These are phyloP conservation scores for Tamias sibiricus DNA, from an alignment of 2,113 vertebrate species.

Conservation along the genomic window DNA sequence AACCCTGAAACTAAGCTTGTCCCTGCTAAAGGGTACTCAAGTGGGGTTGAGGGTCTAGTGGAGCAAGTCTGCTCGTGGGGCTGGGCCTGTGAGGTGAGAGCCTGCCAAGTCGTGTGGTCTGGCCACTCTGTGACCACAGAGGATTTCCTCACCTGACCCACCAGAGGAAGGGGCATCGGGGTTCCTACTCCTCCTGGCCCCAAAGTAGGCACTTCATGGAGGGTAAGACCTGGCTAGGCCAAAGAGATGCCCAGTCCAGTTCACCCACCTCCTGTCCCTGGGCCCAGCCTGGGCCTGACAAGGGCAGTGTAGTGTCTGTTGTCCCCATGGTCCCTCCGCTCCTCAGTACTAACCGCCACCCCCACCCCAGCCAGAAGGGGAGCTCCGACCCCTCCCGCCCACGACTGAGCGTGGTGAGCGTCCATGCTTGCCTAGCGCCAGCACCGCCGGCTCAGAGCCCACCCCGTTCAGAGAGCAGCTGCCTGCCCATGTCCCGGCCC, in stretches of 20 bases:
- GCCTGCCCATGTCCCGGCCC: not conserved
- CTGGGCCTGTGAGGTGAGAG: not conserved
- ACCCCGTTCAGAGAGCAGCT: conserved; percentile 70
- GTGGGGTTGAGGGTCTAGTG: no score
- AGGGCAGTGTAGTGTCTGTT: not conserved
- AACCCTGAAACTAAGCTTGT: not conserved
- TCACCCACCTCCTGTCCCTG: not conserved
- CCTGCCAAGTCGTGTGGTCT: not conserved
- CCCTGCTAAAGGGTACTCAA: not conserved
- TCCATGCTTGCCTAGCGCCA: not conserved
- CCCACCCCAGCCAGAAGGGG: not conserved
- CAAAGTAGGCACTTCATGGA: not conserved
- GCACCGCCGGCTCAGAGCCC: not conserved
- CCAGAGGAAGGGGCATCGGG: not conserved
- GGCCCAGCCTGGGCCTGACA: not conserved
- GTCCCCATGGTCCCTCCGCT: no score
- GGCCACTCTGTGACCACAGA: not conserved
- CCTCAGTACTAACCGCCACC: not conserved
- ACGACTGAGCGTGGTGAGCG: not conserved
- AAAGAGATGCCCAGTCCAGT: not conserved
- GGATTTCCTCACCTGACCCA: not conserved
- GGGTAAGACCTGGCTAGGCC: not conserved
- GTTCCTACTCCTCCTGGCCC: not conserved
- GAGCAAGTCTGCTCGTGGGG: not conserved
- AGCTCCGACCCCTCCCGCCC: not conserved